phyloP scores from a whole-genome alignment of 1,140 invertebrate genomes.

The Laupala kohalensis region DNA sequence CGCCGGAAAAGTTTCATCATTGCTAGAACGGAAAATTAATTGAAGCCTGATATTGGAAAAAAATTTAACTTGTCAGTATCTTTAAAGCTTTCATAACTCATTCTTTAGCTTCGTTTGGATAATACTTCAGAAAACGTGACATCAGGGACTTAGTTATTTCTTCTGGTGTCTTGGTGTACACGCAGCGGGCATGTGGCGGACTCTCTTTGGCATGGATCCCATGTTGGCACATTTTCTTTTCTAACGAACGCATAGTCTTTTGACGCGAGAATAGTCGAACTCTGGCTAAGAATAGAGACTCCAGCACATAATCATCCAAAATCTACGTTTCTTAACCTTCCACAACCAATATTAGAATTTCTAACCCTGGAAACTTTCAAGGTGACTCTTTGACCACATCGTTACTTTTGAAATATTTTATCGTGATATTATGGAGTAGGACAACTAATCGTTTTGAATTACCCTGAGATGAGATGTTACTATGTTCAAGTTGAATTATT shows the following conservation, averaged over 20 bases:
- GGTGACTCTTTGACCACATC: no score
- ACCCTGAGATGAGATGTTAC: no score
- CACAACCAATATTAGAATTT: no score
- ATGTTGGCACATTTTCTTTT: neutral
- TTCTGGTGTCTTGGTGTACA: neutral
- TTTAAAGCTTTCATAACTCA: neutral
- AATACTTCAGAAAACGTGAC: neutral
- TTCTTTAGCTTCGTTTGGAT: neutral
- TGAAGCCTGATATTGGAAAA: no score
- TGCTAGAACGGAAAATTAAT: no score
- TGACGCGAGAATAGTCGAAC: neutral
- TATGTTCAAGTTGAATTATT: no score
- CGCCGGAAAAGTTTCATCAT: no score
- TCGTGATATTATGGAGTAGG: no score
- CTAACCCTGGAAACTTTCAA: no score
- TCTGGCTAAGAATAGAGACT: neutral
- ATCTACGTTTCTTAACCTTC: neutral
- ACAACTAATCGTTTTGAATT: no score
- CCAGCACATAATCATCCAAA: neutral
- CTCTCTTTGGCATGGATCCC: neutral
- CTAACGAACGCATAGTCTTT: neutral
- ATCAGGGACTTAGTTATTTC: neutral
- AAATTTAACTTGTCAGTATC: no score
- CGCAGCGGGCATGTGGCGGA: neutral
- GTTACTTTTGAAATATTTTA: no score